Conservation (phyloP, 2,113 vertebrate genomes). For the Grantiella picta region DNA sequence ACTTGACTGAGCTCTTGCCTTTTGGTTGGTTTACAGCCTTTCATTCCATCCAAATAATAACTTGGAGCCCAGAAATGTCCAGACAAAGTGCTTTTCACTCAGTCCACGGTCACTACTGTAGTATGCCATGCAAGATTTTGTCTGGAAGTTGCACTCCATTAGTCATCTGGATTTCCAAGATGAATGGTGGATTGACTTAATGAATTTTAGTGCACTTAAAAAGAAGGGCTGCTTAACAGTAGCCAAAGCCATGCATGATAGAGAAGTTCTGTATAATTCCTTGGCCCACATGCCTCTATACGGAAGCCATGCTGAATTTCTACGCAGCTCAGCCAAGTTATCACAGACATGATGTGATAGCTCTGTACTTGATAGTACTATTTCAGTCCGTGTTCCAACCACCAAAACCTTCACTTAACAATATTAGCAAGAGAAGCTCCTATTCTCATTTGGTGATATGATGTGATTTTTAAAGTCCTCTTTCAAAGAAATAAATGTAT, state of each 20-base stretch:
- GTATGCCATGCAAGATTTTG: background rate
- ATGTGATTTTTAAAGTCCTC: background rate
- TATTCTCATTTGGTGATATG: background rate
- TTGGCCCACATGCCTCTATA: background rate
- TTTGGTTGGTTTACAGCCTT: background rate
- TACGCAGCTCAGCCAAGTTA: background rate
- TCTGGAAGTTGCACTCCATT: background rate
- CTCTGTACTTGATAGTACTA: background rate
- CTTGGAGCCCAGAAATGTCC: background rate
- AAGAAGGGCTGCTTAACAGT: background rate
- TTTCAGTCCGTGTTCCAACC: background rate
- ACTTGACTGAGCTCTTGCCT: background rate
- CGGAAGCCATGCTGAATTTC: background rate
- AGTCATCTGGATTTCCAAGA: background rate
- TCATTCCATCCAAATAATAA: background rate
- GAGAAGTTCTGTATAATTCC: background rate
- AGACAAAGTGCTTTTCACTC: background rate
- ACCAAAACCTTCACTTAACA: background rate
- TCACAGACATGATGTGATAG: background rate
- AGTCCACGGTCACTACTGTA: rapidly evolving
- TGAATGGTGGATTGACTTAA: background rate
- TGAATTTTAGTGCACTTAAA: background rate
- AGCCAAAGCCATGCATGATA: background rate
- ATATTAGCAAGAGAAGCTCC: background rate
- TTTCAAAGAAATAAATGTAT: background rate